Percentiles rank a stretch among this genome's conserved stretches.
These are phyloP conservation scores for Pangasianodon hypophthalmus DNA, from an alignment of 2,113 vertebrate genomes.

Conservation along the genomic window DNA sequence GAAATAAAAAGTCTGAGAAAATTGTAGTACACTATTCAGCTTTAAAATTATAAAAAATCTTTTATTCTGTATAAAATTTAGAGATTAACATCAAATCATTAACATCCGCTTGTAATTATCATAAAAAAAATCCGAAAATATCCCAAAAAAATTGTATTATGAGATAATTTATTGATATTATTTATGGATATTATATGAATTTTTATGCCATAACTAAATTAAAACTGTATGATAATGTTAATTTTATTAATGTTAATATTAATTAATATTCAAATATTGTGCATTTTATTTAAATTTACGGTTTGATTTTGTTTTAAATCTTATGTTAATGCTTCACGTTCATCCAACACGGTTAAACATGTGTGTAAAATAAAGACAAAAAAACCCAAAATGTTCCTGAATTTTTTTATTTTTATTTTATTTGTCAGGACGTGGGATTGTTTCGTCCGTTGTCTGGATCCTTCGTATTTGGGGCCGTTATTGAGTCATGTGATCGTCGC, in stretches of 20 bases:
- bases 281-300: not conserved
- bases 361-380: not conserved
- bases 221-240: too few species aligned
- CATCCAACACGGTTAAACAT: not conserved
- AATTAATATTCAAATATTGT: not conserved
- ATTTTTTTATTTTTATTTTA: not conserved
- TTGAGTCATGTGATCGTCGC: conserved; percentile 97
- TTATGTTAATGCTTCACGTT: not conserved
- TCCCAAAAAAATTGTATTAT: too few species aligned
- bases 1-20: not conserved
- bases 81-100: not conserved
- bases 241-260: not conserved
- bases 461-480: conserved; percentile 87
- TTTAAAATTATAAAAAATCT: not conserved
- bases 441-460: conserved; percentile 91
- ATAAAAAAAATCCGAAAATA: not conserved
- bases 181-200: not conserved
- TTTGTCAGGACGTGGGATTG: conserved; percentile 89
- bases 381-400: not conserved
- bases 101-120: not conserved
- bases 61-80: not conserved
- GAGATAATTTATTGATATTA: not conserved
- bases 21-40: not conserved
- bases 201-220: not conserved
- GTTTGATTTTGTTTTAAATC: not conserved